Percentiles rank a stretch among this genome's conserved stretches.
Evolutionary conservation across 1,140 invertebrate species (phyloP).

Genomic region (Holotrichia oblita): DNA sequence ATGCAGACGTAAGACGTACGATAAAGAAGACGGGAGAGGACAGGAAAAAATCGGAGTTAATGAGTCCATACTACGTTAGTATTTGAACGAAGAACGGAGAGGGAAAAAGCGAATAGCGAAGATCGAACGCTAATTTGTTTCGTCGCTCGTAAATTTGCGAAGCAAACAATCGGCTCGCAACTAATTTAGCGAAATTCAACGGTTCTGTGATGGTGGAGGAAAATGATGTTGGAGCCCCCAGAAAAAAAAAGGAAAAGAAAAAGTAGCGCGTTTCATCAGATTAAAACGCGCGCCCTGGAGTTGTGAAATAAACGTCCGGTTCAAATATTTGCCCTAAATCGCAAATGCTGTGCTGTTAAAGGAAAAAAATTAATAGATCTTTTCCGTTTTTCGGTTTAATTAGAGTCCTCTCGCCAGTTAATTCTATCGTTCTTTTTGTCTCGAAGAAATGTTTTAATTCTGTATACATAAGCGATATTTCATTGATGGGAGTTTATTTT

Average conservation of each 20-base stretch:
- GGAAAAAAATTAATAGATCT: constrained; percentile 2
- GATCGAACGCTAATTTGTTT: constrained; percentile 2
- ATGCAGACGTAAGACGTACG: too few species aligned
- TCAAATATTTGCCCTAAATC: neutral
- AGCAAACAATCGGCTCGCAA: neutral
- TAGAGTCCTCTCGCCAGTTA: neutral
- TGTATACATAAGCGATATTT: neutral
- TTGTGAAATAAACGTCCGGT: neutral
- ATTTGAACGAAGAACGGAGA: neutral
- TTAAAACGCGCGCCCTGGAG: too few species aligned
- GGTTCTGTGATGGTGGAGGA: neutral
- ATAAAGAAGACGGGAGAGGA: too few species aligned
- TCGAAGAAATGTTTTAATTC: neutral
- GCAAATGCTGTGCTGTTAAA: neutral
- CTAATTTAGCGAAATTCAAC: neutral
- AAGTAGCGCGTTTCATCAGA: neutral
- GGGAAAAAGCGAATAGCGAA: neutral
- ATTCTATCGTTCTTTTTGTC: neutral
- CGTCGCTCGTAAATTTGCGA: constrained; percentile 6
- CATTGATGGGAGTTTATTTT: too few species aligned
- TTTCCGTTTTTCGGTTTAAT: neutral
- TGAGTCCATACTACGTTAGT: too few species aligned
- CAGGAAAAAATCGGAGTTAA: too few species aligned
- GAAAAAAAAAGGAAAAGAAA: neutral
- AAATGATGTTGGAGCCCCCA: neutral